Base-by-base conservation (phyloP, 2,888 invertebrate genomes). In the Trichogramma dendrolimi region DNA sequence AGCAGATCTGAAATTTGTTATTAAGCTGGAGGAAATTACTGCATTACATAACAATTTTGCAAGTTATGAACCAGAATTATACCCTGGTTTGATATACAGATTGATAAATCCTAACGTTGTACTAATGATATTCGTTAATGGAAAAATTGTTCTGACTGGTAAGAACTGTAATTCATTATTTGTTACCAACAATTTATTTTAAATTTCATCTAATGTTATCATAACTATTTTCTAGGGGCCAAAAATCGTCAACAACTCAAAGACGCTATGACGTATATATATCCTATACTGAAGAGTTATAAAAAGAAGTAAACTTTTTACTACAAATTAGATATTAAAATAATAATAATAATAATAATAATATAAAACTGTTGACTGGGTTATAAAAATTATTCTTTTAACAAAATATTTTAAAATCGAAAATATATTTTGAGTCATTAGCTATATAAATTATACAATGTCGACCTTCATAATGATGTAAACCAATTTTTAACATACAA, bases 31-130 rank as follows among this genome's bases (percentile, higher is more conserved):
- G 88, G 91, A 70, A 86, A 82, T 72, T 87, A 81, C 81, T 90
- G 91, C 68, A 86, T 90, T 49, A 88, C 92, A 52, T 86, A 90
- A 63, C 86, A 90, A 77, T 87, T 87, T 80, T 88, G 91, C 81
- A 86, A 92, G 93, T 58, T 99, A 99, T 76, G 99, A 99, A 79
- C 98, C 99, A 0, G 99, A 99, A 81, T 81, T 99, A 60, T 99
- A 99, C 81, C 97, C 99, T 6, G 99, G 98, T n/a, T 84, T 99
- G 42, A 95, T 99, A 61, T 99, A 99, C 79, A 85, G 98, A 72
- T 94, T 99, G 94, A 92, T 98, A 48, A 91, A 94, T 73, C 98
- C 98, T 0, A 87, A 95, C 69, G 89, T 99, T 68, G 98, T 98
- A 4, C 81, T 99, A 66, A 83, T 99, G 8, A 97, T 99, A 79